phyloP scores from a whole-genome alignment of 2,113 vertebrate species.

The Marmota monax region DNA sequence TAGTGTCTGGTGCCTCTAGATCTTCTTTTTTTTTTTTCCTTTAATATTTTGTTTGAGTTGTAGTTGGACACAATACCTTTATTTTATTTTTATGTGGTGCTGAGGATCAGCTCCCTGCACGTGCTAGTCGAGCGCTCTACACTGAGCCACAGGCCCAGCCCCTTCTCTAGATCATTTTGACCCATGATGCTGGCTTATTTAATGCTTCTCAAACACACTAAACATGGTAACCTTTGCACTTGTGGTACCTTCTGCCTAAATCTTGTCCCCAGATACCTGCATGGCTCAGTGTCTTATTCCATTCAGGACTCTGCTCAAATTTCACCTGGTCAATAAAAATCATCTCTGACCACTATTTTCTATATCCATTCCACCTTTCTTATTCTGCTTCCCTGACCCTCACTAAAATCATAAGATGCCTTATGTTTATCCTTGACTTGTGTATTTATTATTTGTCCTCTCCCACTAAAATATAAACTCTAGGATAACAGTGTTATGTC shows the following conservation, averaged over 20 bases:
- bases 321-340: not conserved
- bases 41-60: too few relatives aligned
- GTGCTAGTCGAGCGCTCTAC: too few relatives aligned
- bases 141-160: too few relatives aligned
- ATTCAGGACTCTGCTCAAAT: constrained; percentile 34
- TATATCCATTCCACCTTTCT: not conserved
- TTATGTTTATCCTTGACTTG: not conserved
- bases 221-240: not conserved
- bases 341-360: not conserved
- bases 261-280: not conserved
- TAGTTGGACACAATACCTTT: too few relatives aligned
- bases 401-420: not conserved
- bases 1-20: not conserved
- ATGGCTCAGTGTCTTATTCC: not conserved
- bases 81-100: too few relatives aligned
- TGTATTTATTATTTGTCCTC: not conserved
- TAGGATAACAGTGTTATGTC: constrained; percentile 7
- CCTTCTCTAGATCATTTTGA: not conserved
- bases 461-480: constrained; percentile 41
- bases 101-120: too few relatives aligned
- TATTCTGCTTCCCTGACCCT: not conserved
- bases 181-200: not conserved
- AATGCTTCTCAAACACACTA: constrained; percentile 38
- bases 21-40: not conserved
- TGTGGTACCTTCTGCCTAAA: not conserved